phyloP scores from a whole-genome alignment of 2,888 invertebrate genomes.

The Macroteleia sp. region DNA sequence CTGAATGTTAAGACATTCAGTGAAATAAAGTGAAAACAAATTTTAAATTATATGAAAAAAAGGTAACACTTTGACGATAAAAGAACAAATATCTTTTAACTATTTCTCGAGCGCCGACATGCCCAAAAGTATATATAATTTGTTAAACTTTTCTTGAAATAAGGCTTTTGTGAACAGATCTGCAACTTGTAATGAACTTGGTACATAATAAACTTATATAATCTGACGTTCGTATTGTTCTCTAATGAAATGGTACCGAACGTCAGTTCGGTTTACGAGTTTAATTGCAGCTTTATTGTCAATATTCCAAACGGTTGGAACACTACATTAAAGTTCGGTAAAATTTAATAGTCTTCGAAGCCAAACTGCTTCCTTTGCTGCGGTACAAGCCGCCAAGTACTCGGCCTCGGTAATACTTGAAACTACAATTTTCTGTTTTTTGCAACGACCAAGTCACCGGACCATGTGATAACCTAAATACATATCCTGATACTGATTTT shows the following conservation, averaged over 20 bases:
- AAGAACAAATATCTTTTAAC: too few relatives aligned
- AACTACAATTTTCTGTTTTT: not conserved
- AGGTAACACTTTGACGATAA: too few relatives aligned
- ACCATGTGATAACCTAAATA: too few relatives aligned
- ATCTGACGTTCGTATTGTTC: not conserved
- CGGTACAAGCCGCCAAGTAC: constrained; percentile 10
- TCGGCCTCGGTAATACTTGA: constrained; percentile 21
- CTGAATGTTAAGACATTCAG: too few relatives aligned
- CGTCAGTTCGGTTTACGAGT: constrained; percentile 24
- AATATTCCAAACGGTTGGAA: not conserved
- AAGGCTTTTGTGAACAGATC: constrained; percentile 17
- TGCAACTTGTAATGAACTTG: not conserved
- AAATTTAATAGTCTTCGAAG: not conserved
- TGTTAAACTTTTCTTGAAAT: not conserved
- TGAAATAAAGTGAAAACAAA: too few relatives aligned
- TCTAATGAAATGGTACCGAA: constrained; percentile 28
- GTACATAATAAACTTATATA: constrained; percentile 10
- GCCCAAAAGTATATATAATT: too few relatives aligned
- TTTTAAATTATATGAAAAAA: too few relatives aligned
- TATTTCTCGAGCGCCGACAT: too few relatives aligned
- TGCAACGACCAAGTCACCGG: not conserved
- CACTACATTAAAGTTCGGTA: not conserved
- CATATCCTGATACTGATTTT: too few relatives aligned
- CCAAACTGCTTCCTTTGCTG: constrained; percentile 10
- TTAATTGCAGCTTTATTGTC: constrained; percentile 15